Evolutionary conservation across 2,888 invertebrate species (phyloP), one percentile per base, ranked within the genome.

Genomic region (Pristionchus fissidentatus): DNA sequence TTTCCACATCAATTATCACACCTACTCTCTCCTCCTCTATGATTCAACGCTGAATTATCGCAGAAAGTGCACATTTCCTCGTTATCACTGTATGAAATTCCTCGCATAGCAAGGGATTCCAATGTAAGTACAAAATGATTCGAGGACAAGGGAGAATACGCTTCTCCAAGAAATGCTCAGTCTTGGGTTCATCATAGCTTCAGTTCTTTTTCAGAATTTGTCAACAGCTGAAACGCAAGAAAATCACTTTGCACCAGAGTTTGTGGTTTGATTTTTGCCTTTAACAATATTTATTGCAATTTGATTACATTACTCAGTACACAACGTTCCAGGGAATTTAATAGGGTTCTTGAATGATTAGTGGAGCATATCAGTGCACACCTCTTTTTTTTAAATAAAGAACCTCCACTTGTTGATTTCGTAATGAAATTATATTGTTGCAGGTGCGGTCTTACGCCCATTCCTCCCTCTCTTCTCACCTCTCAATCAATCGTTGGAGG

Each of bases 51-150:
- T 66, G 35, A 66, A 38, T 66, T 66, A 66, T 66, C 66, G 2
- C 66, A 66, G 3, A 66, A 66, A 66, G 66, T 66, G 66, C 66
- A 66, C 1, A 22, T 41, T 38, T 66, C 38, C 15, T 22, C 57
- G 38, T 66, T 66, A 66, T 66, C 66, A 66, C 22, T 66, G 66
- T 66, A 66, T 38, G 66, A 66, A 66, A 66, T 66, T 66, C 66
- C 66, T 0, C 41, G 38, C 66, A 66, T 66, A n/a, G 32, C 66
- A 38, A 3, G 2, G 66, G 66, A 38, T 19, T 66, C 66, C 38
- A 22, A 19, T 22, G 66, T 35, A n/a, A 5, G 7, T 38, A 7
- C 13, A 66, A 38, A 66, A 66, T 35, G 38, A n/a, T 29, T 29
- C 1, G 35, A 22, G 38, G 22, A n/a, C 66, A 38, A 8, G 38